Base-by-base conservation (phyloP, 2,797 vertebrate species). In the Nyctalus aviator region DNA sequence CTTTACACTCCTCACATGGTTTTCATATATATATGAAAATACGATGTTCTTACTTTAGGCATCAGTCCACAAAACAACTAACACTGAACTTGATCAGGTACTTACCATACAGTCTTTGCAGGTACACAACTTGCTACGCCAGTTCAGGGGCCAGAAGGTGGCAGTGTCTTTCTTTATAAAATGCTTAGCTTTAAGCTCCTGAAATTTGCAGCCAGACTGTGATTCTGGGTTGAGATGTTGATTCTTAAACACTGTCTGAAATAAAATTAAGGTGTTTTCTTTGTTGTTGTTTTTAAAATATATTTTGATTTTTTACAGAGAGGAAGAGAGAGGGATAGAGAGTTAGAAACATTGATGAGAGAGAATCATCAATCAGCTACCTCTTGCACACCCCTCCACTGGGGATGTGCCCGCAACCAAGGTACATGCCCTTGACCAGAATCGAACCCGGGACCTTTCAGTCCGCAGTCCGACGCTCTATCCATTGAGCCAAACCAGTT, bases 101-200 rank as follows among this genome's bases (percentile, higher is more conserved):
- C 95, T 37, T 97, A 99, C 99, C 99, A 99, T 98, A 90, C 99
- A 99, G 96, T 97, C 98, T 69, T 97, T 97, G 97, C 99, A 99
- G 94, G 98, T 98, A 97, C 99, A 99, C n/a, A 99, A 97, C 95
- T 99, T 98, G 82, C 98, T 98, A 53, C 99, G 98, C 99, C 99
- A 99, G 96, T 98, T 98, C 5, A 97, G 98, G 3, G 99, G 99
- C 99, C 99, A 99, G 97, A 99, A 99, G 94, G 99, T 99, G 0
- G 99, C 99, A 64, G 98, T 98, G 71, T 98, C 97, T 71, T 97
- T 98, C 97, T 98, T 98, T 10, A 98, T 62, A 77, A 78, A 95
- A 0, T 82, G 97, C 79, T 95, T 98, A 35, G 92, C 97, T 96
- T 98, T 97, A 96, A 99, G 98, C 91, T 98, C 98, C 92, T 97